A percentile compares a stretch with the other conserved stretches of the same genome.
These are phyloP conservation scores for Dicycla oo DNA, from an alignment of 2,888 invertebrate species.

Conservation along the genomic window DNA sequence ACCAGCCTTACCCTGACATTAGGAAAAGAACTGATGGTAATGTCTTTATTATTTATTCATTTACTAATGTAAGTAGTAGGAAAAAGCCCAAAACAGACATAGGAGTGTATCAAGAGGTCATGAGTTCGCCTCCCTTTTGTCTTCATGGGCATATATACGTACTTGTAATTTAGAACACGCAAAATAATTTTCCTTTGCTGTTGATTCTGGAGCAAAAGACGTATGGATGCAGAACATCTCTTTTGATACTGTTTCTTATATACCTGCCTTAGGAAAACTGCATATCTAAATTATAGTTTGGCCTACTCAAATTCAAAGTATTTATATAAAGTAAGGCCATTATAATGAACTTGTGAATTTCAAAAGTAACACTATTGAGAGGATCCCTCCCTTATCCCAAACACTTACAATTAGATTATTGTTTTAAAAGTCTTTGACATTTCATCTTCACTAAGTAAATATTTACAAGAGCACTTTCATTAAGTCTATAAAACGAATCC, in stretches of 20 bases:
- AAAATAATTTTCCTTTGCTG: no score
- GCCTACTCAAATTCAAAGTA: no score
- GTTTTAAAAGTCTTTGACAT: background rate
- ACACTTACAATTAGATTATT: background rate
- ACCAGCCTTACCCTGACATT: background rate
- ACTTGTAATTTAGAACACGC: no score
- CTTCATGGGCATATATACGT: no score
- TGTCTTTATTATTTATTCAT: background rate
- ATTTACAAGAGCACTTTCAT: conserved; percentile 2
- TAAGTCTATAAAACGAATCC: background rate
- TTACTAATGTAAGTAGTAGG: background rate
- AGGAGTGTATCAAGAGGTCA: background rate
- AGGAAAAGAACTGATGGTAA: background rate
- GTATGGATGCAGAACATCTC: no score
- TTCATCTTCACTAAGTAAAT: conserved; percentile 6
- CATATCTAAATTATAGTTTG: no score
- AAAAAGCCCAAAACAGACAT: background rate
- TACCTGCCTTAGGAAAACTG: no score
- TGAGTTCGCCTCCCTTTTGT: background rate
- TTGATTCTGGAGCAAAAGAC: no score
- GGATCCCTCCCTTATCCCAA: no score
- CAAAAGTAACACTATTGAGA: background rate
- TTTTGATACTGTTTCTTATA: no score
- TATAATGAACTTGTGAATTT: no score
- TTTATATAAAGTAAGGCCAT: no score